These are phyloP conservation scores for Holotrichia oblita DNA, from an alignment of 1,140 invertebrate species.

Conservation along the genomic window DNA sequence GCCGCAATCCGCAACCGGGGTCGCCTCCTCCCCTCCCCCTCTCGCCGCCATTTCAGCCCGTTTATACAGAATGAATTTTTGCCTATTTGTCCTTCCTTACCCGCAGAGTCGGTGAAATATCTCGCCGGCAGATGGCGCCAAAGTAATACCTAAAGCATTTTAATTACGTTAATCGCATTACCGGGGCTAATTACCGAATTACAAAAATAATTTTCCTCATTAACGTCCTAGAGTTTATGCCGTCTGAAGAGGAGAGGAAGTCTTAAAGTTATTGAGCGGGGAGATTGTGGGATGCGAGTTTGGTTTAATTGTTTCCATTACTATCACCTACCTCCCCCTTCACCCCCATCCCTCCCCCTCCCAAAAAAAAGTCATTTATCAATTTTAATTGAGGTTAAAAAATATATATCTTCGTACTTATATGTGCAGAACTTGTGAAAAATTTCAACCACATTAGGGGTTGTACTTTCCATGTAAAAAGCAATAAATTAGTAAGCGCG, in stretches of 20 bases:
- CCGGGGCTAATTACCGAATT: conserved; percentile 23
- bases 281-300: no score
- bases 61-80: neutral
- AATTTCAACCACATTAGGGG: neutral
- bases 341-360: no score
- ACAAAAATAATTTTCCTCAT: conserved; percentile 29
- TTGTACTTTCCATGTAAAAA: neutral
- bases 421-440: neutral
- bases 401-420: no score
- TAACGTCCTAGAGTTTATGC: neutral
- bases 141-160: neutral
- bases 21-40: neutral
- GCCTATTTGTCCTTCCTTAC: neutral
- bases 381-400: no score
- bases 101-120: neutral
- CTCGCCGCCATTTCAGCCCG: no score
- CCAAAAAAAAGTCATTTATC: no score
- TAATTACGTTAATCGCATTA: conserved; percentile 21
- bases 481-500: neutral
- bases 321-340: no score
- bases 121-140: neutral
- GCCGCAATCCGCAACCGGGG: conserved; percentile 19
- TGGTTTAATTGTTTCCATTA: no score
- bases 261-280: no score
- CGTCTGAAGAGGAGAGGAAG: neutral